Evolutionary conservation across 1,140 invertebrate genomes (phyloP), one percentile per base, ranked within the genome.

Genomic region (Drosophila erecta): DNA sequence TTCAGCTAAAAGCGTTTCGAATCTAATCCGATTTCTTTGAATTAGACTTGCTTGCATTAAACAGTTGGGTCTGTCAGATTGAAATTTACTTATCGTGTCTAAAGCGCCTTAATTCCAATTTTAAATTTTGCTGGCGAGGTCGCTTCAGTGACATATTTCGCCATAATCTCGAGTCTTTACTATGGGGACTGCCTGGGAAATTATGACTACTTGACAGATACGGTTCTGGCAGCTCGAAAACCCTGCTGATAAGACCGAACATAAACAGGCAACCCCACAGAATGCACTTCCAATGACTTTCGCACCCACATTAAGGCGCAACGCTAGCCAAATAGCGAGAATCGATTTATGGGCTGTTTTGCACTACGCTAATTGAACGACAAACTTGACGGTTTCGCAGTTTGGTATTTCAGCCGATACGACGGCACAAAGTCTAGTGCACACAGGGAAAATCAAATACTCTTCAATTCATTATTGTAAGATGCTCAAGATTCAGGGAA

Each of bases 361-460:
- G 67, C 79, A 77, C 43, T 70, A 54, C 60, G 84, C 84, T 87
- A 87, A 87, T 89, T 87, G 81, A 76, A 89, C 56, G 71, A 53
- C 84, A 87, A 89, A 87, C 76, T 81, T 79, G 69, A 38, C 57
- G 71, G 44, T 85, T 53, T 51, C 54, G 65, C 66, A 75, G 60
- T 86, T 81, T 73, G 69, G 24, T 38, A 43, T 61, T 66, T 20
- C 6, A 50, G 35, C 44, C 53, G 62, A 55, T 56, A 69, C 20
- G 40, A 41, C 43, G 51, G 62, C 46, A 51, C 59, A 20, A 47
- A 11, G 12, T 11, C 17, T 27, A 55, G 12, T 74, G 44, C 54
- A 59, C 54, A 30, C 6, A 4, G 4, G 33, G 20, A 65, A 59
- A 75, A 56, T 56, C 0, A 3, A 2, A 35, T 4, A 12, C 2